Evolutionary conservation across 2,113 vertebrate genomes (phyloP).

Genomic region (Chloropsis hardwickii): DNA sequence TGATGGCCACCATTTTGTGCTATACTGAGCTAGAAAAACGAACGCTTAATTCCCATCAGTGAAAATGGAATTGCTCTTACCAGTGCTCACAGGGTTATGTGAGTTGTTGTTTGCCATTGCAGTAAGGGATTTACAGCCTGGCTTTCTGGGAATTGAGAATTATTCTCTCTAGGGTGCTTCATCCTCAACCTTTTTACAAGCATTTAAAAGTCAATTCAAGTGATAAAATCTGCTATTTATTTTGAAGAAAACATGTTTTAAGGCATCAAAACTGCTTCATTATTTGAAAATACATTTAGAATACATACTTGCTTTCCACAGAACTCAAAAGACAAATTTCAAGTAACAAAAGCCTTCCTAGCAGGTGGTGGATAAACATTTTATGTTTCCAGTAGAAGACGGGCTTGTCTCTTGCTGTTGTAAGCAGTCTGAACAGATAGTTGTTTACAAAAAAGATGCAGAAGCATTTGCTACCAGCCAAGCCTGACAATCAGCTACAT

Average conservation of each 20-base stretch:
- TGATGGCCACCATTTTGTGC: not conserved
- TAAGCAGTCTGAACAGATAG: slow-evolving; percentile 29
- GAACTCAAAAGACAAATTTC: slow-evolving; percentile 41
- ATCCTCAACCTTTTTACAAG: slow-evolving; percentile 9
- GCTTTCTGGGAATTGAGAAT: not conserved
- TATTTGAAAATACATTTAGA: slow-evolving; percentile 57
- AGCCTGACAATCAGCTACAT: not conserved
- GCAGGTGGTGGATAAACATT: slow-evolving; percentile 60
- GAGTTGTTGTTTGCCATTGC: not conserved
- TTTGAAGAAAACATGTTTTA: slow-evolving; percentile 52
- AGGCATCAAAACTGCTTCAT: slow-evolving; percentile 30
- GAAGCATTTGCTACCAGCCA: slow-evolving; percentile 13
- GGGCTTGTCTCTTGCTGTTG: slow-evolving; percentile 21
- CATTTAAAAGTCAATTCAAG: slow-evolving; percentile 51
- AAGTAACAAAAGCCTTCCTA: slow-evolving; percentile 57
- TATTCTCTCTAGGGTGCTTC: slow-evolving; percentile 14
- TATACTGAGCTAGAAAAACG: not conserved
- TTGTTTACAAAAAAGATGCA: slow-evolving; percentile 32
- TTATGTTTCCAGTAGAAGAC: slow-evolving; percentile 17
- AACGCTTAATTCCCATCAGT: not conserved
- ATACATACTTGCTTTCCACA: not conserved
- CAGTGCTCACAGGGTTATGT: not conserved
- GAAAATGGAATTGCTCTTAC: not conserved
- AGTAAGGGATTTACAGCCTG: not conserved
- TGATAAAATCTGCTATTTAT: slow-evolving; percentile 58